phyloP scores from a whole-genome alignment of 2,888 invertebrate genomes.

The Itoplectis maculator region DNA sequence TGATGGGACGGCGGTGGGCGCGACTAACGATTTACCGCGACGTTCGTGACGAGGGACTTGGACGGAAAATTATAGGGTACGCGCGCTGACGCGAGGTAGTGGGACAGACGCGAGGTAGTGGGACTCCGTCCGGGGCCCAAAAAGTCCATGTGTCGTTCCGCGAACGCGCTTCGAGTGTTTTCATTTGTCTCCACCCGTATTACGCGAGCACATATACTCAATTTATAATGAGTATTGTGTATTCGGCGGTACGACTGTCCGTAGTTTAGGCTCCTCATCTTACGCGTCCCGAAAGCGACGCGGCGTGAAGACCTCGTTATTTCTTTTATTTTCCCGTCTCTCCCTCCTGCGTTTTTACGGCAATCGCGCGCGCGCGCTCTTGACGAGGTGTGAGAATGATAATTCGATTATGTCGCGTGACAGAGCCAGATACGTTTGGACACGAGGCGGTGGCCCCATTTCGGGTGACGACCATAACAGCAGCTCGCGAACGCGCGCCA shows the following conservation, averaged over 20 bases:
- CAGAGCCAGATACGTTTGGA: conserved; percentile 65
- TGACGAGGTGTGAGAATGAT: conserved; percentile 75
- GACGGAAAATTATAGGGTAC: conserved; percentile 66
- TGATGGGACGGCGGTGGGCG: conserved; percentile 51
- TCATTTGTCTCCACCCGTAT: conserved; percentile 41
- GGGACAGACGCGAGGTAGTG: conserved; percentile 25
- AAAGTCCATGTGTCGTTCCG: conserved; percentile 65
- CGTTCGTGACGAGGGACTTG: conserved; percentile 68
- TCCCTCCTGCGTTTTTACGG: conserved; percentile 26
- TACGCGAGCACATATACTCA: conserved; percentile 63
- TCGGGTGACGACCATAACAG: too few relatives aligned
- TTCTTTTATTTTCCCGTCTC: conserved; percentile 35
- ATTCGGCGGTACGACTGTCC: conserved; percentile 38
- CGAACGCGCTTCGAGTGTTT: conserved; percentile 61
- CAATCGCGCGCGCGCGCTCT: conserved; percentile 31
- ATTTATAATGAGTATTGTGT: conserved; percentile 26
- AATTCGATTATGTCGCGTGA: conserved; percentile 81
- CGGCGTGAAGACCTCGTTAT: conserved; percentile 43
- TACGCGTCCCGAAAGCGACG: conserved; percentile 57
- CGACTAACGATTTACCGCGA: conserved; percentile 75
- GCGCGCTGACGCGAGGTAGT: conserved; percentile 22
- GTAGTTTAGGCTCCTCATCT: conserved; percentile 55
- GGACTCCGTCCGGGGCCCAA: conserved; percentile 37
- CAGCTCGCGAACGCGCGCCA: too few relatives aligned
- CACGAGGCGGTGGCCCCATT: conserved; percentile 10